phyloP scores from a whole-genome alignment of 2,888 invertebrate species.

The Timema cristinae region DNA sequence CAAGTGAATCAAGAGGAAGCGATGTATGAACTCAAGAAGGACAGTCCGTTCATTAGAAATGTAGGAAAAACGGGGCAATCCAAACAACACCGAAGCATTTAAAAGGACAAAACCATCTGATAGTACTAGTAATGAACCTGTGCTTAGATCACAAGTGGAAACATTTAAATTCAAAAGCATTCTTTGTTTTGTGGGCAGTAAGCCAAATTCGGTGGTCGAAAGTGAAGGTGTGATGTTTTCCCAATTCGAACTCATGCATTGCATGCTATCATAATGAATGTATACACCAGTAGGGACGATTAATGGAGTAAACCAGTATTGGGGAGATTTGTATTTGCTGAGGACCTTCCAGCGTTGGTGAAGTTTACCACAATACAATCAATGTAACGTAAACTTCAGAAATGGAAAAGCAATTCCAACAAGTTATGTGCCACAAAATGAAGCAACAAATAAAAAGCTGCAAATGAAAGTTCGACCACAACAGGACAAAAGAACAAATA shows the following conservation, averaged over 20 bases:
- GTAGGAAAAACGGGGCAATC: too few relatives aligned
- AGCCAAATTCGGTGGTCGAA: too few relatives aligned
- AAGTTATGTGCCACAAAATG: background rate
- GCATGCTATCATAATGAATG: background rate
- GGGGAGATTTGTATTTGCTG: background rate
- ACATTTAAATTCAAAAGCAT: background rate
- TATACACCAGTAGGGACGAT: background rate
- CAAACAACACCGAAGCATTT: too few relatives aligned
- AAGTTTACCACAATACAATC: too few relatives aligned
- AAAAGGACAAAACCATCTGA: too few relatives aligned
- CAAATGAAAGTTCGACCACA: background rate
- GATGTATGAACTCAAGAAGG: too few relatives aligned
- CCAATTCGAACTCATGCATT: background rate
- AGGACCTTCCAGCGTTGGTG: background rate
- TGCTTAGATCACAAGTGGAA: background rate
- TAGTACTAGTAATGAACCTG: background rate
- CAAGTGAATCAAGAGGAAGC: too few relatives aligned
- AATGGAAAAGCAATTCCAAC: too few relatives aligned
- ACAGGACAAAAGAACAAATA: background rate
- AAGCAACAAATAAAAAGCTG: background rate
- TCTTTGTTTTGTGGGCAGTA: too few relatives aligned
- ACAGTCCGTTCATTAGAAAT: too few relatives aligned
- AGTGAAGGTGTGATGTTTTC: background rate
- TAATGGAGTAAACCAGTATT: background rate
- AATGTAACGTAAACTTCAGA: too few relatives aligned